Evolutionary conservation across 2,113 vertebrate species (phyloP), one percentile per base, ranked within the genome.

Genomic region (Lagopus leucura): DNA sequence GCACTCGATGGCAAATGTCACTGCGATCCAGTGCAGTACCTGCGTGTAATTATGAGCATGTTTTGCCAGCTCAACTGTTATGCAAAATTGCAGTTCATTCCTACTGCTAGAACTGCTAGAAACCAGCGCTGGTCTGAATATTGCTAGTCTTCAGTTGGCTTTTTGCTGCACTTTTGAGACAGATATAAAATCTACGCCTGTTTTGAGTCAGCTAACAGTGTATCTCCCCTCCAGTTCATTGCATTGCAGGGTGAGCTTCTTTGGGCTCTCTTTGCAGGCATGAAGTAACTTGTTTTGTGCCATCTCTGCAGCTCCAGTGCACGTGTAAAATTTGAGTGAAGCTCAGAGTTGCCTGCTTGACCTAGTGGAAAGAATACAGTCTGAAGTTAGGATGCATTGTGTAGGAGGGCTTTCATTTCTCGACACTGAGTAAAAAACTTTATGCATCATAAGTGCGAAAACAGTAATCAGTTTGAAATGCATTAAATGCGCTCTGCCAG

Each of bases 61-160:
- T 87, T 97, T 96, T 97, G 88, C 95, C 97, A 90, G 89, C 81
- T 93, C 30, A 5, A 92, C 93, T 82, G 69, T 96, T 95, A 92
- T 61, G 65, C 57, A 75, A 94, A 97, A 94, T 97, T 96, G 92
- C 86, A 95, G 94, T 97, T 96, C 94, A 97, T 95, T 97, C 93
- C 88, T 89, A 94, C 95, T 95, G 89, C 94, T 96, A 97, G 97
- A 96, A 92, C 95, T 96, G 97, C 42, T 96, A 94, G 91, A 89
- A 97, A 82, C 70, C 19, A 42, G 92, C 38, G 20, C 89, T 64
- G 90, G 79, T 96, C 93, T 97, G 96, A 91, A 88, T 82, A 64
- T 95, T 96, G 88, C 93, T 96, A 92, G 86, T 97, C 92, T 96
- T 96, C 91, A 95, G 79, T 52, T 95, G 95, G 60, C 82, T 97